Evolutionary conservation across 2,888 invertebrate genomes (phyloP).

Genomic region (Pseudanteris insignis): DNA sequence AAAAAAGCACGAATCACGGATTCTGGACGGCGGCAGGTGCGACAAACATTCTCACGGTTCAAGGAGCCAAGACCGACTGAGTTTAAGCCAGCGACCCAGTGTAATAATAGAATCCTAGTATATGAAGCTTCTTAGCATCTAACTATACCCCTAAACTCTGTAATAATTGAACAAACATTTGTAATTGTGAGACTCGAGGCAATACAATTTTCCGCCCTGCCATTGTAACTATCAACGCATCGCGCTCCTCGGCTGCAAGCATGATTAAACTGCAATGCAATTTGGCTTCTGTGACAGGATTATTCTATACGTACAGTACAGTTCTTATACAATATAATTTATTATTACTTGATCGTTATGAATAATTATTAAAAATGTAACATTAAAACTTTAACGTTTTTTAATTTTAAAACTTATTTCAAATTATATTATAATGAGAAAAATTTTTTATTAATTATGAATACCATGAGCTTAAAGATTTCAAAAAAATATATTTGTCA

Average conservation of each 20-base stretch:
- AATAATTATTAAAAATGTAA: too few species aligned
- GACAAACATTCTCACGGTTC: constrained; percentile 63
- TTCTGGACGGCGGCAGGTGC: constrained; percentile 52
- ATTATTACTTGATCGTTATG: too few species aligned
- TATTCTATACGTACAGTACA: too few species aligned
- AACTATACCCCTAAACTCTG: constrained; percentile 58
- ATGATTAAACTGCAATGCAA: constrained; percentile 20
- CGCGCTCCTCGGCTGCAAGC: background rate
- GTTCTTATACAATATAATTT: too few species aligned
- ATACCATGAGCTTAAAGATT: too few species aligned
- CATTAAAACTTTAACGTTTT: too few species aligned
- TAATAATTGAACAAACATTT: constrained; percentile 51
- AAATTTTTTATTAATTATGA: too few species aligned
- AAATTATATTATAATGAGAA: too few species aligned
- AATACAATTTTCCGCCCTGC: constrained; percentile 9
- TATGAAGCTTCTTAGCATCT: constrained; percentile 61
- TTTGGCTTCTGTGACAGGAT: too few species aligned
- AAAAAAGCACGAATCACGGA: constrained; percentile 23
- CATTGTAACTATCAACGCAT: constrained; percentile 18
- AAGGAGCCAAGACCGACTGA: constrained; percentile 66
- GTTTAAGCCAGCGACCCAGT: constrained; percentile 64
- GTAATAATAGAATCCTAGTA: constrained; percentile 65
- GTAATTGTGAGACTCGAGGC: constrained; percentile 43
- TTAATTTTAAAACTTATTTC: too few species aligned
- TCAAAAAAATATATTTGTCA: too few species aligned